These are phyloP conservation scores for Rhabdomys pumilio DNA, from an alignment of 2,797 vertebrate species.

Conservation along the genomic window DNA sequence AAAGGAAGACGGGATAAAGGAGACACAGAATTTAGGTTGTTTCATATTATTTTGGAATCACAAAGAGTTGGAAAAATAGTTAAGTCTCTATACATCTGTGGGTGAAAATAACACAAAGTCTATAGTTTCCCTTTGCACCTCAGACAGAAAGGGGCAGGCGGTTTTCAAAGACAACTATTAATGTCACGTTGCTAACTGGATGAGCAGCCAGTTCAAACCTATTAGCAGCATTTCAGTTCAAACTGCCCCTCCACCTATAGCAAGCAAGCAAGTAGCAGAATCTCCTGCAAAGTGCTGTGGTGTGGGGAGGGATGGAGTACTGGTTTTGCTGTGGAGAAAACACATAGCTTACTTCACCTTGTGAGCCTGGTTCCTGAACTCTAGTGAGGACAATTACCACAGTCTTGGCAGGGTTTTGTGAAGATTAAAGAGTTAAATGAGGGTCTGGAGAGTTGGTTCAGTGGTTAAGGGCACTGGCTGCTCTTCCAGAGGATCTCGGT, in stretches of 20 bases:
- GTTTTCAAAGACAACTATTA: constrained; percentile 63
- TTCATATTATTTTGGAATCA: constrained; percentile 68
- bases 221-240: not conserved
- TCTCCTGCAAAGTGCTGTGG: not conserved
- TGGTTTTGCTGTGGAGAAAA: not conserved
- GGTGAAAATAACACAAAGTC: constrained; percentile 57
- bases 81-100: constrained; percentile 42
- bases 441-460: not conserved
- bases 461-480: not conserved
- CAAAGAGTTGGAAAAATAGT: constrained; percentile 12
- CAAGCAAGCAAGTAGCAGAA: not conserved
- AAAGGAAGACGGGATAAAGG: constrained; percentile 52
- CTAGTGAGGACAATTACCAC: not conserved
- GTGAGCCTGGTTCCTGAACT: not conserved
- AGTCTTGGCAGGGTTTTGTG: not conserved
- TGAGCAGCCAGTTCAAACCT: not conserved
- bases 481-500: not conserved
- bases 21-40: constrained; percentile 21
- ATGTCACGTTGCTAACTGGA: not conserved
- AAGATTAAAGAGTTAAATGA: constrained; percentile 5
- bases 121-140: constrained; percentile 29
- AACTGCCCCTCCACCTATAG: not conserved
- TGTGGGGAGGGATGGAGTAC: not conserved
- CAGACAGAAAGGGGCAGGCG: not conserved
- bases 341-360: not conserved